Evolutionary conservation across 2,888 invertebrate genomes (phyloP).

Genomic region (Thecocarcelia acutangulata): DNA sequence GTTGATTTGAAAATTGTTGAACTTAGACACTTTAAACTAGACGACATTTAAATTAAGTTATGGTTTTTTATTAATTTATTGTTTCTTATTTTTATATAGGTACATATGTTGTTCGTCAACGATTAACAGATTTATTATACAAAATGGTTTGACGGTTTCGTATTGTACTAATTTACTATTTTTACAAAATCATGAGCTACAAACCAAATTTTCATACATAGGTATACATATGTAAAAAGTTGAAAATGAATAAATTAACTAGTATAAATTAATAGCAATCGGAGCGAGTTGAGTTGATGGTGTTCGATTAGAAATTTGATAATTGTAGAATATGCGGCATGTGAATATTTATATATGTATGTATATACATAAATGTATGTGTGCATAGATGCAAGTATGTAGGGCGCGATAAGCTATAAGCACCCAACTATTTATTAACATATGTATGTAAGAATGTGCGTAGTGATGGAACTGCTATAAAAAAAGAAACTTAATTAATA

Average conservation of each 20-base stretch:
- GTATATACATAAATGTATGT: neutral
- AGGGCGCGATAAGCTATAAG: constrained; percentile 21
- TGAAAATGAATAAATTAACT: neutral
- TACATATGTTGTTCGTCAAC: too few species aligned
- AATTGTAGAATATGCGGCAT: neutral
- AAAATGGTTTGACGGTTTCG: too few species aligned
- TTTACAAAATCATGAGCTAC: too few species aligned
- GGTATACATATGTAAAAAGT: constrained; percentile 33
- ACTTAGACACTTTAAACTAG: constrained; percentile 58
- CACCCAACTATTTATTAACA: constrained; percentile 16
- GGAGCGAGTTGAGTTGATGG: neutral
- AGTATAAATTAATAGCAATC: neutral
- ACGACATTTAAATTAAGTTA: constrained; percentile 62
- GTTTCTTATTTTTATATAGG: too few species aligned
- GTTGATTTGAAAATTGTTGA: constrained; percentile 53
- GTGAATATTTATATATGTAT: neutral
- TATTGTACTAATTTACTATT: too few species aligned
- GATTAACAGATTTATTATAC: too few species aligned
- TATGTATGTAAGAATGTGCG: constrained; percentile 4
- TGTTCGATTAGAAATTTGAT: constrained; percentile 12
- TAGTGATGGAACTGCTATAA: constrained; percentile 36
- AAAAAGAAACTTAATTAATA: constrained; percentile 20
- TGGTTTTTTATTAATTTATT: constrained; percentile 4
- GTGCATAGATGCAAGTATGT: neutral
- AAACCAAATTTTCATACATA: constrained; percentile 13